These are phyloP conservation scores for Ditylenchus weischeri DNA, from an alignment of 2,888 invertebrate species.

Conservation along the genomic window DNA sequence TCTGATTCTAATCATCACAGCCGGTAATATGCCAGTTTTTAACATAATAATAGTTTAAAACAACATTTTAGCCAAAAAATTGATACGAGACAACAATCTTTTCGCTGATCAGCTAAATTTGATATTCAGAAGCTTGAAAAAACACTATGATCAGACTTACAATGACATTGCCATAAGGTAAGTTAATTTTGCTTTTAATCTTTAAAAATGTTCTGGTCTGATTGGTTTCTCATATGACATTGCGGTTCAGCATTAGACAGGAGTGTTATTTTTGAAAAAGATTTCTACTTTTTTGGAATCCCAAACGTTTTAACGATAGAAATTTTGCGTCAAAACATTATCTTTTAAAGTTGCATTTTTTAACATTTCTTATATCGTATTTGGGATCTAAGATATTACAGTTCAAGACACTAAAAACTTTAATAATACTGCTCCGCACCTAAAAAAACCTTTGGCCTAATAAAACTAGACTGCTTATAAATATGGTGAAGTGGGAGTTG, in stretches of 20 bases:
- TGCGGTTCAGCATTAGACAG: neutral
- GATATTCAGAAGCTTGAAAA: neutral
- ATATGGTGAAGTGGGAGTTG: too few species aligned
- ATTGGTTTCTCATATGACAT: too few species aligned
- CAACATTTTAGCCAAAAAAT: neutral
- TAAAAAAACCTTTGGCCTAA: too few species aligned
- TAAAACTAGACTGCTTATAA: too few species aligned
- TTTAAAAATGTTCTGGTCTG: neutral
- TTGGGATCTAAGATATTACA: too few species aligned
- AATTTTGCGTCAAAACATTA: neutral
- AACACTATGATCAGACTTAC: neutral
- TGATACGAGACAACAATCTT: neutral
- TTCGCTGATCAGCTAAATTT: conserved; percentile 1
- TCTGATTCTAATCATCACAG: neutral
- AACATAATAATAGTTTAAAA: too few species aligned
- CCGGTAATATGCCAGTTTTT: neutral
- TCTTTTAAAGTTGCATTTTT: too few species aligned
- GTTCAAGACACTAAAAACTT: too few species aligned
- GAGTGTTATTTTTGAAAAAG: neutral
- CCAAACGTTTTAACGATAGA: neutral
- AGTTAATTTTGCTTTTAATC: neutral
- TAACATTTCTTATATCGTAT: too few species aligned
- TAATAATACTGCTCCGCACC: too few species aligned
- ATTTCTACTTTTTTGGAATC: neutral
- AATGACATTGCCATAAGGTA: neutral